These are phyloP conservation scores for Agrochola lota DNA, from an alignment of 2,888 invertebrate species.

Conservation along the genomic window DNA sequence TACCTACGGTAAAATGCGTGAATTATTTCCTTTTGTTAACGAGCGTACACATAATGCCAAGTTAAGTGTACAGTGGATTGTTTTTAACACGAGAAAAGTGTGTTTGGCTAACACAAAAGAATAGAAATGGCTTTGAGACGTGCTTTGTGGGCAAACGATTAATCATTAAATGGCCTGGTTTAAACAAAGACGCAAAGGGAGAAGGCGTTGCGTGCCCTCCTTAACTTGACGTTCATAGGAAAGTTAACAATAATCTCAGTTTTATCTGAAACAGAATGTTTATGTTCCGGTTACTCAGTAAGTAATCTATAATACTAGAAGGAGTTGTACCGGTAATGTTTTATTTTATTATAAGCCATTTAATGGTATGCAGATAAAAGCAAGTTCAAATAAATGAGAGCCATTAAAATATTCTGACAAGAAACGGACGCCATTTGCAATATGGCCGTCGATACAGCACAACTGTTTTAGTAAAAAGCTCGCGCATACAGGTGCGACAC, in stretches of 20 bases:
- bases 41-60: conserved; percentile 52
- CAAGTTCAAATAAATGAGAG: conserved; percentile 43
- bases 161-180: conserved; percentile 58
- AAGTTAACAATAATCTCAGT: conserved; percentile 25
- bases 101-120: conserved; percentile 55
- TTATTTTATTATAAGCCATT: conserved; percentile 28
- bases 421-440: conserved; percentile 51
- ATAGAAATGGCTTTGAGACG: conserved; percentile 57
- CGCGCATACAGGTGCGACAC: not conserved
- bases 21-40: conserved; percentile 74
- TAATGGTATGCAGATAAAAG: conserved; percentile 41
- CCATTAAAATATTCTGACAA: conserved; percentile 51
- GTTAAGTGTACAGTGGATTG: conserved; percentile 55
- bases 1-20: conserved; percentile 66
- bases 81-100: conserved; percentile 53
- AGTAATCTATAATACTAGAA: conserved; percentile 25
- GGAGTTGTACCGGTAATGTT: conserved; percentile 40
- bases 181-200: conserved; percentile 48
- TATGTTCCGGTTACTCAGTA: conserved; percentile 22
- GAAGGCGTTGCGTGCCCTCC: conserved; percentile 32
- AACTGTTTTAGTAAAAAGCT: conserved; percentile 34
- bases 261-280: conserved; percentile 29
- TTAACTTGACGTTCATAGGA: conserved; percentile 35
- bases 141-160: conserved; percentile 56
- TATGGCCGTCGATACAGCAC: conserved; percentile 27